A percentile compares a stretch with the other conserved stretches of the same genome.
Conservation (phyloP, 2,113 vertebrate genomes). For the Tricholaema leucomelas region DNA sequence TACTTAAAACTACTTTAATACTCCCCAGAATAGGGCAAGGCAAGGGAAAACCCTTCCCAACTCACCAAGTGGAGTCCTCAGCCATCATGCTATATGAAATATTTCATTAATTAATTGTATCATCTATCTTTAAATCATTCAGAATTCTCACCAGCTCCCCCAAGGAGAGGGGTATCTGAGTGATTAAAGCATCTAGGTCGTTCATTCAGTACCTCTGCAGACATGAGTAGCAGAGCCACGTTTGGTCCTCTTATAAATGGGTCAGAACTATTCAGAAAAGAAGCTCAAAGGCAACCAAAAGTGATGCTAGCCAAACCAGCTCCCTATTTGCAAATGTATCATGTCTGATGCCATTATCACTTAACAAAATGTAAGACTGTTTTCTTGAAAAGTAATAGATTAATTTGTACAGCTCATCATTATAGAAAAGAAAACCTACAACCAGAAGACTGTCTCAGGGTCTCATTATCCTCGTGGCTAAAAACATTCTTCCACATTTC, state of each 20-base stretch:
- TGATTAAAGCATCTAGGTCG: neutral
- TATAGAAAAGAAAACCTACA: neutral
- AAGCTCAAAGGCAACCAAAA: neutral
- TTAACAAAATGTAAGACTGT: neutral
- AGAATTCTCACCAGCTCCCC: neutral
- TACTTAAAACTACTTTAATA: neutral
- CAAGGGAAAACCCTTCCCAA: neutral
- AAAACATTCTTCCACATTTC: neutral
- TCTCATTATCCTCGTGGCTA: neutral
- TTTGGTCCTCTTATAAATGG: neutral
- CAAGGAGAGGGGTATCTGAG: neutral
- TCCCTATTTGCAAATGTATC: neutral
- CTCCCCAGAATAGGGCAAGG: neutral
- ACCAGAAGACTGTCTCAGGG: neutral
- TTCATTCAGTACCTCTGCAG: neutral
- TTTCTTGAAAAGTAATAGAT: neutral
- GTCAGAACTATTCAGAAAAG: neutral
- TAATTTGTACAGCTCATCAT: neutral
- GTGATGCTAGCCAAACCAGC: neutral
- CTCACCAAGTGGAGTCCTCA: neutral
- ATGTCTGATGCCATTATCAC: neutral
- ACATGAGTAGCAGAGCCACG: neutral
- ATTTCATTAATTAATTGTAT: neutral
- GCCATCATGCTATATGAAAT: neutral
- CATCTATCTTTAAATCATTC: neutral